phyloP scores from a whole-genome alignment of 2,113 vertebrate genomes.

The Oostethus manadensis region DNA sequence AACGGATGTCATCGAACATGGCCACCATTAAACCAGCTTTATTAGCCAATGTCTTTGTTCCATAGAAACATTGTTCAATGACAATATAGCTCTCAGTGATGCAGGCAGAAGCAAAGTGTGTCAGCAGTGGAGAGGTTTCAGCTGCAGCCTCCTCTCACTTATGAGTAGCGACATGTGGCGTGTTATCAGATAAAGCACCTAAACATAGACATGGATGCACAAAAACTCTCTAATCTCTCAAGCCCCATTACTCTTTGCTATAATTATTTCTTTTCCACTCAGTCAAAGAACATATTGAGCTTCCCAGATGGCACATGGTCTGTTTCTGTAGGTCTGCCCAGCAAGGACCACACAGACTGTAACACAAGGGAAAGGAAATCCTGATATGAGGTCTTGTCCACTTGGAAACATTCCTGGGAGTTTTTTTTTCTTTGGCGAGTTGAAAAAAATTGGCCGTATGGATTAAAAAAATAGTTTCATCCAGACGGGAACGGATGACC shows the following conservation, averaged over 20 bases:
- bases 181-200: constrained; percentile 32
- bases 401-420: too few species aligned
- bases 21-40: constrained; percentile 34
- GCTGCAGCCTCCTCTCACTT: constrained; percentile 42
- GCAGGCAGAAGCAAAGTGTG: constrained; percentile 32
- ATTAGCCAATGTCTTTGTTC: constrained; percentile 42
- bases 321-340: neutral
- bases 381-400: neutral
- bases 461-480: too few species aligned
- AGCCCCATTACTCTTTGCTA: constrained; percentile 6
- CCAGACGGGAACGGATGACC: too few species aligned
- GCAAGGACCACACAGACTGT: neutral
- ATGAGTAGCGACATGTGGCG: constrained; percentile 29
- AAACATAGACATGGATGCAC: constrained; percentile 5
- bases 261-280: constrained; percentile 10
- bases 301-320: constrained; percentile 1
- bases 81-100: constrained; percentile 35
- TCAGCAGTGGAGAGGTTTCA: constrained; percentile 42
- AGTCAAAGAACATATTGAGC: constrained; percentile 5
- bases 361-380: neutral
- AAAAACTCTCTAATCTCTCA: constrained; percentile 9
- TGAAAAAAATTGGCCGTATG: too few species aligned
- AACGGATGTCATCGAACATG: constrained; percentile 37
- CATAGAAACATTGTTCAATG: constrained; percentile 50
- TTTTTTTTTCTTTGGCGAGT: too few species aligned